Evolutionary conservation across 2,113 vertebrate genomes (phyloP), one percentile per base, ranked within the genome.

Genomic region (Hippocampus barbouri): DNA sequence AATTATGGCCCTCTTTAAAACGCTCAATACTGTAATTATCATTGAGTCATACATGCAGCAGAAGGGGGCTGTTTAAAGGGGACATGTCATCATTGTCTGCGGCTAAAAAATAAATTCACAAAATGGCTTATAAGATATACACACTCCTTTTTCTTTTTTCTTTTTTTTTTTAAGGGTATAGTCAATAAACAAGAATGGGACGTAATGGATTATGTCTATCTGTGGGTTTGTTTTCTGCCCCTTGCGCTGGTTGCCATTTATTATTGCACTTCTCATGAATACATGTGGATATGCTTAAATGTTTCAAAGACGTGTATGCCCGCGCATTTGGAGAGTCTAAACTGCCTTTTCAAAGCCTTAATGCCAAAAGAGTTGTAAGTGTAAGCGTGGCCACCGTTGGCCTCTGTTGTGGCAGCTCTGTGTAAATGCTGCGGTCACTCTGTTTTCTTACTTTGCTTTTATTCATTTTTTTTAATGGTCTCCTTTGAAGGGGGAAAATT

Each of bases 381-480:
- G 78, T 20, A 73, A 88, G 82, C 66, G 68, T 62, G 64, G 70
- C 43, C 68, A 78, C 76, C 82, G 68, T 71, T 74, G 81, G 76
- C 83, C 75, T 80, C 85, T 80, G 89, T 92, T 92, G 92, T 82
- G 90, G 91, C 86, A 76, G 79, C 78, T 83, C 77, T 89, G 87
- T 87, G 82, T 90, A 90, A 92, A 90, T 80, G 76, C 83, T 90
- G 89, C 6, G 91, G 90, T 88, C 40, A 64, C 76, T 89, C 82
- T 92, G 90, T 92, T 93, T 91, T 91, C 85, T 86, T 92, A 87
- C 89, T 91, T 82, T 76, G 87, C 87, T 93, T 90, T 90, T 85
- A 27, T 27, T 47, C 64, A 9, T 47, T 89, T 87, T 74, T 56
- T 74, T 84, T 80, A 91, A 91, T 89, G 81, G 80, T 87, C 88